phyloP scores from a whole-genome alignment of 2,888 invertebrate genomes.

The Habroteleia sp. region DNA sequence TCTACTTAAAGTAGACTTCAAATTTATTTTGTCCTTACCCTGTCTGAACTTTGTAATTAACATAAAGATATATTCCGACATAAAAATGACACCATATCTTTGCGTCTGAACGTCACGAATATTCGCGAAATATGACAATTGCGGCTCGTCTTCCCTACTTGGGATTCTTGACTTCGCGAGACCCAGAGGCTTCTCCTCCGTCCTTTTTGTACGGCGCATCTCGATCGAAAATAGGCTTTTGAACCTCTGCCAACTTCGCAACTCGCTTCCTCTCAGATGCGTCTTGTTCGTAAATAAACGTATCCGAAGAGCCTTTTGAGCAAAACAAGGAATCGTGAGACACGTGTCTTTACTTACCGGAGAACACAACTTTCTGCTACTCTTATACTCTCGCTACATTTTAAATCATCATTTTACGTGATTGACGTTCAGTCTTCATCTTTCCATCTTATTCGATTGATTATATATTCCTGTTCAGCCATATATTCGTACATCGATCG shows the following conservation, averaged over 20 bases:
- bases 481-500: no score
- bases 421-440: slow-evolving; percentile 9
- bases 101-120: slow-evolving; percentile 12
- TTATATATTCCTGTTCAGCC: no score
- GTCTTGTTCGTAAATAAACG: slow-evolving; percentile 59
- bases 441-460: no score
- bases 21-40: no score
- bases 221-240: slow-evolving; percentile 59
- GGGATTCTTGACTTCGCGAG: slow-evolving; percentile 32
- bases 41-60: slow-evolving; percentile 37
- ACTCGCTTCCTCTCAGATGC: slow-evolving; percentile 46
- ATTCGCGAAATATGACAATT: slow-evolving; percentile 49
- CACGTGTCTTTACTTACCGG: slow-evolving; percentile 41
- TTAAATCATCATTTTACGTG: slow-evolving; percentile 1
- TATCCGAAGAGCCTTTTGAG: slow-evolving; percentile 26
- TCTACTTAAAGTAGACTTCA: no score
- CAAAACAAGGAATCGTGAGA: slow-evolving; percentile 42
- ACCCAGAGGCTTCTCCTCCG: slow-evolving; percentile 14
- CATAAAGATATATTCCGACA: slow-evolving; percentile 21
- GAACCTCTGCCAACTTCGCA: slow-evolving; percentile 48
- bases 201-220: slow-evolving; percentile 2
- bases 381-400: neutral
- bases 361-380: neutral
- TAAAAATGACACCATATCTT: slow-evolving; percentile 11
- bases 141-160: slow-evolving; percentile 32